Conservation (phyloP, 2,797 vertebrate genomes). For the Mormyrus hasselquistii region DNA sequence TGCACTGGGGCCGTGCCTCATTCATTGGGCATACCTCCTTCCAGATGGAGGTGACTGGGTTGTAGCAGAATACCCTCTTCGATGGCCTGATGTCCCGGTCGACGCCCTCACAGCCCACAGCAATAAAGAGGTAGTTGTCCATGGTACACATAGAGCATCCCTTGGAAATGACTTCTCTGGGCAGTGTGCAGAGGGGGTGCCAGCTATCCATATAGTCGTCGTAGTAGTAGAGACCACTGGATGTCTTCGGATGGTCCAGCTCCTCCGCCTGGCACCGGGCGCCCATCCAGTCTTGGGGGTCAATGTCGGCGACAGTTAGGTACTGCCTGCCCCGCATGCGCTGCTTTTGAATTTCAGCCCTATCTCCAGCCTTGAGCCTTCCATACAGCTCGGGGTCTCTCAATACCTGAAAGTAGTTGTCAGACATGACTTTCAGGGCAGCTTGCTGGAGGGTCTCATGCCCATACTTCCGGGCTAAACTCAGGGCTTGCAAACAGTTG, state of each 20-base stretch:
- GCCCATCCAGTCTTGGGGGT: slow-evolving; percentile 53
- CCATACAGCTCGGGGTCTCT: slow-evolving; percentile 69
- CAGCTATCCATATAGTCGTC: slow-evolving; percentile 68
- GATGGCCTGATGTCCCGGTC: slow-evolving; percentile 63
- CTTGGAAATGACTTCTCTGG: slow-evolving; percentile 69
- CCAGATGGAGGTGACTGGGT: slow-evolving; percentile 82
- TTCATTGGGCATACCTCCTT: slow-evolving; percentile 80
- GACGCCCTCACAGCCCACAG: slow-evolving; percentile 68
- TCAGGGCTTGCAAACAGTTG: slow-evolving; percentile 77
- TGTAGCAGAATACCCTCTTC: slow-evolving; percentile 84
- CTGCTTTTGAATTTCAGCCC: slow-evolving; percentile 69
- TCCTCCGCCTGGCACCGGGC: slow-evolving; percentile 23
- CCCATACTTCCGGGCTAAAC: slow-evolving; percentile 69
- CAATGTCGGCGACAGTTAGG: slow-evolving; percentile 73
- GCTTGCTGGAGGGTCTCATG: slow-evolving; percentile 61
- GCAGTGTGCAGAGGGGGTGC: slow-evolving; percentile 67
- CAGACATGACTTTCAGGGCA: slow-evolving; percentile 79
- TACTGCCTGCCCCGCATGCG: slow-evolving; percentile 64
- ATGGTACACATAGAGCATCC: slow-evolving; percentile 79
- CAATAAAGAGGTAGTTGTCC: slow-evolving; percentile 92
- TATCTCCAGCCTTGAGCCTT: slow-evolving; percentile 67
- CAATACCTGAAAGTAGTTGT: slow-evolving; percentile 85
- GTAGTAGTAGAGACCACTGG: slow-evolving; percentile 75
- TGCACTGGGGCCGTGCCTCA: slow-evolving; percentile 82
- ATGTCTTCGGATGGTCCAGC: slow-evolving; percentile 35